phyloP scores from a whole-genome alignment of 2,888 invertebrate species.

The Pasiphila rectangulata region DNA sequence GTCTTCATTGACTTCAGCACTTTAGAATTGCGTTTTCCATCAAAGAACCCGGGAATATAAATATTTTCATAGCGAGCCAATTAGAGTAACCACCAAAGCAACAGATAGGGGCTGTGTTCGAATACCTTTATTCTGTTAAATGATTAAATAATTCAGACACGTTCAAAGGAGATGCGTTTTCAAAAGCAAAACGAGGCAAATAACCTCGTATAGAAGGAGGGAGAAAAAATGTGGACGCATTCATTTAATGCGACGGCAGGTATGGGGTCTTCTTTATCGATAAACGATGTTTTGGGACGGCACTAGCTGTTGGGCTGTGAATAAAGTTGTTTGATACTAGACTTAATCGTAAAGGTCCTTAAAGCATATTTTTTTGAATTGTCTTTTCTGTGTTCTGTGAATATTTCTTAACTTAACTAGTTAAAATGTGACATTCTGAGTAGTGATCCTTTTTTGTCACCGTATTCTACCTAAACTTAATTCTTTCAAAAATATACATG shows the following conservation, averaged over 20 bases:
- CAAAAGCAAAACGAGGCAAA: slow-evolving; percentile 73
- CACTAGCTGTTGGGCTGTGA: neutral
- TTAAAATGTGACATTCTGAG: too few relatives aligned
- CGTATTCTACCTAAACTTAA: too few relatives aligned
- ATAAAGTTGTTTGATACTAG: neutral
- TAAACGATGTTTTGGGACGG: slow-evolving; percentile 14
- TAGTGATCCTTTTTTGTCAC: too few relatives aligned
- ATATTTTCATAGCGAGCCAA: slow-evolving; percentile 66
- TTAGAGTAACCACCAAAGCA: slow-evolving; percentile 59
- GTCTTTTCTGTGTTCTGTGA: too few relatives aligned
- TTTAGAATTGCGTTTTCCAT: slow-evolving; percentile 38
- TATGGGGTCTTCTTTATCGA: slow-evolving; percentile 37
- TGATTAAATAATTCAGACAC: slow-evolving; percentile 76
- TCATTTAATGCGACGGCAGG: slow-evolving; percentile 46
- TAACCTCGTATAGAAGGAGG: slow-evolving; percentile 58
- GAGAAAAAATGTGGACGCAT: slow-evolving; percentile 60
- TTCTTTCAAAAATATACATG: too few relatives aligned
- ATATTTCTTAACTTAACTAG: too few relatives aligned
- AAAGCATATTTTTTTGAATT: too few relatives aligned
- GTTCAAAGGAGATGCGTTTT: slow-evolving; percentile 78
- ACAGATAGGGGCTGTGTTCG: slow-evolving; percentile 60
- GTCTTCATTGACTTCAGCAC: slow-evolving; percentile 26
- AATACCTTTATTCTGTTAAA: slow-evolving; percentile 75
- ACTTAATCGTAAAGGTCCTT: too few relatives aligned
- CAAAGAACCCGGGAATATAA: slow-evolving; percentile 52